Conservation (phyloP, 2,797 vertebrate species). For the Poecilia velifera region DNA sequence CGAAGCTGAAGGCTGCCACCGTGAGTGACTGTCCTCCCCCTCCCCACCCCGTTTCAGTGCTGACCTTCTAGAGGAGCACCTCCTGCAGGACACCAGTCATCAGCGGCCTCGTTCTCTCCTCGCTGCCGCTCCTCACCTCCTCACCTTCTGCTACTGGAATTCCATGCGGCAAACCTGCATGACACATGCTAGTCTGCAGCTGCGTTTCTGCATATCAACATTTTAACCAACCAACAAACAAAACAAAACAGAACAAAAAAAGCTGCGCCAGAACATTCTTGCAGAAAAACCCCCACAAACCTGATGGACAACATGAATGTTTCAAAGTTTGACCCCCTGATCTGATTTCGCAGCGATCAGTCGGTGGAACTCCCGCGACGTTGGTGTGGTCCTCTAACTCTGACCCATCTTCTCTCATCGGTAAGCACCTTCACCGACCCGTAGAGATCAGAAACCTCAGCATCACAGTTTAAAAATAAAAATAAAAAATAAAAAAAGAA, state of each 20-base stretch:
- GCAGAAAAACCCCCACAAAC: neutral
- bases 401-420: neutral
- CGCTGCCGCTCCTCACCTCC: constrained; percentile 43
- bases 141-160: constrained; percentile 33
- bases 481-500: neutral
- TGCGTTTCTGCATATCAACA: neutral
- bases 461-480: neutral
- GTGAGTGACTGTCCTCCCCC: constrained; percentile 53
- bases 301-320: constrained; percentile 15
- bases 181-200: constrained; percentile 9
- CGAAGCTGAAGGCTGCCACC: constrained; percentile 25
- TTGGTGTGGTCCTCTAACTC: constrained; percentile 19
- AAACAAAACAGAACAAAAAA: neutral
- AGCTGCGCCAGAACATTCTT: neutral
- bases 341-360: neutral
- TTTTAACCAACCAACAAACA: constrained; percentile 5
- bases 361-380: neutral
- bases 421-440: constrained; percentile 12
- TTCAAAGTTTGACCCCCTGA: neutral
- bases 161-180: constrained; percentile 45
- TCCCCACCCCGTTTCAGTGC: constrained; percentile 54
- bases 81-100: constrained; percentile 9
- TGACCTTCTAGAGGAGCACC: constrained; percentile 66
- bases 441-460: neutral
- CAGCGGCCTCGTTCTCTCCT: constrained; percentile 4